Evolutionary conservation across 1,140 invertebrate genomes (phyloP).

Genomic region (Paramacrobiotus metropolitanus): DNA sequence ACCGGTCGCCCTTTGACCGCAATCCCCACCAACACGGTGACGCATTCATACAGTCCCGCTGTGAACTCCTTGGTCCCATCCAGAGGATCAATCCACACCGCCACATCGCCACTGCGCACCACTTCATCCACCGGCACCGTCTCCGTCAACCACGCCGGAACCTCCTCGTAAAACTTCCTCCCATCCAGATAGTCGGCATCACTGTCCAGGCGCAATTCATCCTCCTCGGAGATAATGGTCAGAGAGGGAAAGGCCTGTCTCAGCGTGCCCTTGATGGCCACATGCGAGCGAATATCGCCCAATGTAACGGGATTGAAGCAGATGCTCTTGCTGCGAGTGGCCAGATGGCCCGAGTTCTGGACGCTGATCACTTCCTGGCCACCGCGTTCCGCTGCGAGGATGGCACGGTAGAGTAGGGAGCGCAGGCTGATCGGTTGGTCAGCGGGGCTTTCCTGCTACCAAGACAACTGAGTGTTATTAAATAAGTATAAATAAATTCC

Average conservation of each 20-base stretch:
- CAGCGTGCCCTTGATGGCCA: neutral
- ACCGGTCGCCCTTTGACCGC: slow-evolving; percentile 65
- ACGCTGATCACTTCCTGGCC: neutral
- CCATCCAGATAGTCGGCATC: neutral
- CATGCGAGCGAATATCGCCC: neutral
- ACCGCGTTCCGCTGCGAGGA: neutral
- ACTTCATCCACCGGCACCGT: slow-evolving; percentile 18
- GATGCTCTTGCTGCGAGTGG: neutral
- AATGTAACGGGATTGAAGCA: slow-evolving; percentile 3
- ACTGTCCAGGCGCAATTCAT: neutral
- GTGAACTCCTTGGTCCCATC: slow-evolving; percentile 89
- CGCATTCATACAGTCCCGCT: neutral
- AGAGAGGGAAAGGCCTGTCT: neutral
- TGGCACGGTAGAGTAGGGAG: neutral
- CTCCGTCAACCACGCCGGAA: neutral
- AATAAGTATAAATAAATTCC: no score
- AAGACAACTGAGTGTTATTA: no score
- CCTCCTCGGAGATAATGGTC: neutral
- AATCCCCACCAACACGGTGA: slow-evolving; percentile 63
- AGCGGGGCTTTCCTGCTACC: neutral
- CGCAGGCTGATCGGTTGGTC: neutral
- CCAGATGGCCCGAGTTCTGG: neutral
- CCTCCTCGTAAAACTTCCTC: neutral
- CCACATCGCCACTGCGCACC: slow-evolving; percentile 23
- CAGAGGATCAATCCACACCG: slow-evolving; percentile 69